phyloP scores from a whole-genome alignment of 2,797 vertebrate genomes.

The Leucoraja ocellata region DNA sequence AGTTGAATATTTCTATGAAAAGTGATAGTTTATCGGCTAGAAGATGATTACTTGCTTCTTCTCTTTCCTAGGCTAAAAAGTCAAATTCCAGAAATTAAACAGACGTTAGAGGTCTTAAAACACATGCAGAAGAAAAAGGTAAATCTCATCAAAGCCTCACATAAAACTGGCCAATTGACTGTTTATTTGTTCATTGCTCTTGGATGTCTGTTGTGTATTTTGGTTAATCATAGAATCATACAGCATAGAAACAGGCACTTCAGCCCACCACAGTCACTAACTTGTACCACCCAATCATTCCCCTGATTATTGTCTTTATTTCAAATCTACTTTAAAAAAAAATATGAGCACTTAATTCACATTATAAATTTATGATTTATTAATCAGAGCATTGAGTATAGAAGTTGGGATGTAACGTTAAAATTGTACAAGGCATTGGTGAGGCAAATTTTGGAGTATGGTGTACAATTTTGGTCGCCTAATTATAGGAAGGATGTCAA shows the following conservation, averaged over 20 bases:
- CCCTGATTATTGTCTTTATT: not conserved
- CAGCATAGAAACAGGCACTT: too few relatives aligned
- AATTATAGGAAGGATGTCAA: too few relatives aligned
- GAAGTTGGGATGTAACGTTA: too few relatives aligned
- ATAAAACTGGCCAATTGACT: not conserved
- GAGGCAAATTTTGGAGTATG: too few relatives aligned
- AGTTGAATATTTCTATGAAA: not conserved
- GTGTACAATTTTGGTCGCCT: too few relatives aligned
- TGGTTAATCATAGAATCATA: not conserved
- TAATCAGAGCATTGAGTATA: too few relatives aligned
- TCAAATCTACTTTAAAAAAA: not conserved
- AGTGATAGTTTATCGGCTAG: not conserved
- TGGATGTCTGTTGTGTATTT: not conserved
- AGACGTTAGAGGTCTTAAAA: conserved; percentile 94
- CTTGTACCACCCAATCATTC: not conserved
- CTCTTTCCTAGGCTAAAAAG: conserved; percentile 76
- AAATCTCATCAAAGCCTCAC: conserved; percentile 41
- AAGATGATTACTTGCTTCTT: conserved; percentile 46
- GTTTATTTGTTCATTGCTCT: not conserved
- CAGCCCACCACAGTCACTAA: too few relatives aligned
- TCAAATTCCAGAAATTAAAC: conserved; percentile 97
- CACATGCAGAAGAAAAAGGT: conserved; percentile 99
- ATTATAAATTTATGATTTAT: too few relatives aligned
- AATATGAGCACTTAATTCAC: too few relatives aligned
- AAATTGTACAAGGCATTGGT: too few relatives aligned